Evolutionary conservation across 2,888 invertebrate species (phyloP), one percentile per base, ranked within the genome.

Genomic region (Cerastis rubricosa): DNA sequence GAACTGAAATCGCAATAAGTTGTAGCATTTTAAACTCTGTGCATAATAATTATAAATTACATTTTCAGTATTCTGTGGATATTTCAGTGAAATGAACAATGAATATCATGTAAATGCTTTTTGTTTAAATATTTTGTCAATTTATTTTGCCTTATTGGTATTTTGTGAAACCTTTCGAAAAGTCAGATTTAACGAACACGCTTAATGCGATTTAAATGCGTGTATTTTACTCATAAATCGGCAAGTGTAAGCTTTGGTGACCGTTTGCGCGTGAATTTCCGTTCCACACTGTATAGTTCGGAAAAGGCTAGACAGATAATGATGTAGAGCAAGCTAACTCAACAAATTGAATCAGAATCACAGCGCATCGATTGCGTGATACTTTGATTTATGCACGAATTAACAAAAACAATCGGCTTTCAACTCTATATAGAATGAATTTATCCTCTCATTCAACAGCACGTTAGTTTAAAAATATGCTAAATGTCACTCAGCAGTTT

Each of bases 381-480:
- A 29, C 7, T 47, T 14, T n/a, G 9, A 63, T 54, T 19, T 17
- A 40, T 14, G 8, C 49, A 17, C 43, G 35, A 72, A 75, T 40
- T 14, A 67, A 64, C 49, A 64, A 64, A 61, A 76, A 68, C 57
- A 81, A 78, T 54, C 65, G 14, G 0, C 74, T 14, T 59, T 78
- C 45, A 63, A 67, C 54, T 7, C 14, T 35, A 11, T 43, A 64
- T n/a, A 64, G 17, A 3, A 43, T 35, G 9, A 63, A 79, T 68
- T 76, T 64, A 49, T 64, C 8, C 5, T 45, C 5, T 79, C 79
- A 49, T 0, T 79, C 76, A 68, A 57, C 63, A 25, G 14, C 12
- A 14, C 8, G 54, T 63, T 76, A 49, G 47, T n/a, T 82, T 68
- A 45, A 35, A 79, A 79, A 76, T 76, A 83, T 49, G 49, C 67